phyloP scores from a whole-genome alignment of 1,140 invertebrate species.

The Cydia pomonella region DNA sequence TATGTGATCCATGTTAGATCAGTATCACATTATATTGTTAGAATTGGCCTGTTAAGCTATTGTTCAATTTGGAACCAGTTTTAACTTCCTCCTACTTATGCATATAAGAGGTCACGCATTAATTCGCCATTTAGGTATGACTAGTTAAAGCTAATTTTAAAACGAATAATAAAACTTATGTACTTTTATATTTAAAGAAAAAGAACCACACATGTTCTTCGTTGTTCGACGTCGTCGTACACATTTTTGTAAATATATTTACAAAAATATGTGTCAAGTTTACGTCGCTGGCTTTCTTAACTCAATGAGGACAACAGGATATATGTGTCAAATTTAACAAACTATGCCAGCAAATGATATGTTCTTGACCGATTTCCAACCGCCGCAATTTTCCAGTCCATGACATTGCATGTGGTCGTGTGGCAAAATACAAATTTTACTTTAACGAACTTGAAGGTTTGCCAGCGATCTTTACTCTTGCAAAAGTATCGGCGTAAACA shows the following conservation, averaged over 20 bases:
- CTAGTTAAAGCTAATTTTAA: too few relatives aligned
- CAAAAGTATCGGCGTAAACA: too few relatives aligned
- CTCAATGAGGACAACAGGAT: not conserved
- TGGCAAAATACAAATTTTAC: too few relatives aligned
- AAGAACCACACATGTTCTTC: too few relatives aligned
- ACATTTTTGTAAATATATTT: not conserved
- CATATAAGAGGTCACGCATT: not conserved
- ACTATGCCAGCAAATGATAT: not conserved
- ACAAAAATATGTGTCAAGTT: slow-evolving; percentile 3
- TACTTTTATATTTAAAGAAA: too few relatives aligned
- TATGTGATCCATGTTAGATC: too few relatives aligned
- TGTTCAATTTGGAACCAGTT: not conserved
- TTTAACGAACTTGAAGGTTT: too few relatives aligned
- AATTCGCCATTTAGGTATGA: not conserved
- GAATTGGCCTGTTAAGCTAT: too few relatives aligned
- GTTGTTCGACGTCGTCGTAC: too few relatives aligned
- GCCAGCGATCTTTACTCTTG: too few relatives aligned
- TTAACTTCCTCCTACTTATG: not conserved
- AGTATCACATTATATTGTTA: too few relatives aligned
- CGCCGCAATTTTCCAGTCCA: not conserved
- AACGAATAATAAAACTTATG: too few relatives aligned
- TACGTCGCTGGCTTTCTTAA: not conserved
- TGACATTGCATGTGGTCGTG: not conserved
- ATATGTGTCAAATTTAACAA: not conserved
- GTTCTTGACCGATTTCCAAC: not conserved